phyloP scores from a whole-genome alignment of 2,888 invertebrate genomes.

The Strigamia transsilvanica region DNA sequence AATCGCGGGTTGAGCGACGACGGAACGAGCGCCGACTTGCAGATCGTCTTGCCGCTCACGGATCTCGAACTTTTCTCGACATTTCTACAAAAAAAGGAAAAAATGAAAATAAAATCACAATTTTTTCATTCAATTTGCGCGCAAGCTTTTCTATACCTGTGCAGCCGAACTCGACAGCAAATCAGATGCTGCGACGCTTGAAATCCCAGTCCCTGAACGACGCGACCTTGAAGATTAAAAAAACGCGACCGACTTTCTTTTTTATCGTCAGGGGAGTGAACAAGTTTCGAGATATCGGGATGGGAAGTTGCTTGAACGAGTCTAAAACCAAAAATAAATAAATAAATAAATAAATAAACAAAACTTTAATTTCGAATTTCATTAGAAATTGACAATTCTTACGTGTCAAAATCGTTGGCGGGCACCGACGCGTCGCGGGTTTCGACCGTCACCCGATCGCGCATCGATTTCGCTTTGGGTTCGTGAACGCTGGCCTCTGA shows the following conservation, averaged over 20 bases:
- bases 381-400: background rate
- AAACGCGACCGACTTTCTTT: slow-evolving; percentile 57
- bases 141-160: background rate
- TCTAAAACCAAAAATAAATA: slow-evolving; percentile 54
- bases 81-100: slow-evolving; percentile 12
- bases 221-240: slow-evolving; percentile 48
- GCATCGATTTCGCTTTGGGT: slow-evolving; percentile 51
- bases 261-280: slow-evolving; percentile 56
- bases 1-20: slow-evolving; percentile 66
- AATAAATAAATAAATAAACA: slow-evolving; percentile 50
- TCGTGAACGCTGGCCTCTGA: slow-evolving; percentile 66
- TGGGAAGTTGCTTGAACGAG: slow-evolving; percentile 66
- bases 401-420: slow-evolving; percentile 51
- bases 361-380: background rate
- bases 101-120: no score
- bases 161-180: slow-evolving; percentile 13
- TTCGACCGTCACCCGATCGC: slow-evolving; percentile 51
- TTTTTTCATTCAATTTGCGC: no score
- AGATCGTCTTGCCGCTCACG: slow-evolving; percentile 61
- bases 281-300: slow-evolving; percentile 63
- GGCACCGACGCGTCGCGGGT: slow-evolving; percentile 14
- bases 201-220: slow-evolving; percentile 44
- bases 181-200: slow-evolving; percentile 28
- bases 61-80: slow-evolving; percentile 41
- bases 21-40: slow-evolving; percentile 66